Conservation (phyloP, 35 echinoderm and acorn worm genomes). For the Heliocidaris tuberculata region DNA sequence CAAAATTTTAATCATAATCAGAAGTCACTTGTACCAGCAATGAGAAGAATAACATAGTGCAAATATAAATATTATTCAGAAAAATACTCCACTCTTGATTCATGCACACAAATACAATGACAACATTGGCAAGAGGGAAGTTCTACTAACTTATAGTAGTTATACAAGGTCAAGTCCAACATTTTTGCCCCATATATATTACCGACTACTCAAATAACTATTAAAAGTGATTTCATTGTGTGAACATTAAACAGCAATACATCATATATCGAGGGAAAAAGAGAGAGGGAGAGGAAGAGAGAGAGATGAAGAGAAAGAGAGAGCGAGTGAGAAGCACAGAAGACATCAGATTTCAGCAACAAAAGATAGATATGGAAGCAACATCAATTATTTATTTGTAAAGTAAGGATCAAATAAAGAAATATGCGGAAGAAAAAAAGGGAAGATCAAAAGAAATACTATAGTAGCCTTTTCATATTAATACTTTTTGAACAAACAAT, state of each 20-base stretch:
- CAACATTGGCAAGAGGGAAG: neutral
- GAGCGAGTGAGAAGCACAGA: neutral
- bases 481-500: neutral
- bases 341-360: neutral
- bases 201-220: no score
- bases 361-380: neutral
- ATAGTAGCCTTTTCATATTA: neutral
- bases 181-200: no score
- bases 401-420: neutral
- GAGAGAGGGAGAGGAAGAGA: neutral
- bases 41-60: neutral
- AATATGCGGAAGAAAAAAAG: neutral
- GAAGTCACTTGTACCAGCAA: neutral
- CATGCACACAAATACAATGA: neutral
- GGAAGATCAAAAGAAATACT: neutral
- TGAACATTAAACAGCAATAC: no score
- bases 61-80: neutral
- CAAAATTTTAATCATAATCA: neutral
- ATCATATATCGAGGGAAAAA: neutral
- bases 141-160: no score
- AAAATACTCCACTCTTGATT: no score
- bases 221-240: no score
- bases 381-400: neutral
- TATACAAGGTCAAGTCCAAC: no score
- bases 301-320: neutral